These are phyloP conservation scores for Gorsachius goisagi DNA, from an alignment of 2,113 vertebrate species.

Conservation along the genomic window DNA sequence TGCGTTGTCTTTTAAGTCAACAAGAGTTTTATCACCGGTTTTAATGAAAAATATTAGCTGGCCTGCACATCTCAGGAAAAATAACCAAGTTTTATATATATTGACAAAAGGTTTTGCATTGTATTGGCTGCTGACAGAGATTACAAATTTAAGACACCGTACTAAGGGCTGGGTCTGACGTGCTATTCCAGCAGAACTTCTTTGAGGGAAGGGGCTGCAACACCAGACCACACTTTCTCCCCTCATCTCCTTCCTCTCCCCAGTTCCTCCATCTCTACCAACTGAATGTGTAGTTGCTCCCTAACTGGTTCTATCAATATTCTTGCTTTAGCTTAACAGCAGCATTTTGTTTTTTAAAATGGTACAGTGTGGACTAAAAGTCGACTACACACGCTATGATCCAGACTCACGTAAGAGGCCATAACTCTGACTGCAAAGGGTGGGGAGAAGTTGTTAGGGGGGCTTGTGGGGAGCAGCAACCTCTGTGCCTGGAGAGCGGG, in stretches of 20 bases:
- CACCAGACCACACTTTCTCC: neutral
- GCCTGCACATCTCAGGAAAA: neutral
- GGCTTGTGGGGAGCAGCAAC: neutral
- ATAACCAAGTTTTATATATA: neutral
- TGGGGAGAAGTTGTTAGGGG: neutral
- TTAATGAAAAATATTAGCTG: neutral
- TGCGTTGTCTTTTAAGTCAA: neutral
- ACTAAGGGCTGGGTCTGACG: neutral
- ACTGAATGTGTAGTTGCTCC: neutral
- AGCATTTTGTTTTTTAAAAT: neutral
- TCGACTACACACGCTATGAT: neutral
- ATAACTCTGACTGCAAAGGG: no score
- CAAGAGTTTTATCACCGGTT: neutral
- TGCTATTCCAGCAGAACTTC: neutral
- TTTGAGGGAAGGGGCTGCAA: neutral
- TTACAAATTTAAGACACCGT: neutral
- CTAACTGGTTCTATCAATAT: neutral
- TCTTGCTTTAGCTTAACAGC: neutral
- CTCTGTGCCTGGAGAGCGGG: accelerated
- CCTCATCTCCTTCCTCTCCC: neutral
- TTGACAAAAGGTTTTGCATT: neutral
- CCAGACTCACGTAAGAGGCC: neutral
- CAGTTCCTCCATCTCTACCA: neutral
- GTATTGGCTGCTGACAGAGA: neutral
- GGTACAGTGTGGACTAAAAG: neutral